Base-by-base conservation (phyloP, 2,888 invertebrate genomes). In the Macrophya annulata region DNA sequence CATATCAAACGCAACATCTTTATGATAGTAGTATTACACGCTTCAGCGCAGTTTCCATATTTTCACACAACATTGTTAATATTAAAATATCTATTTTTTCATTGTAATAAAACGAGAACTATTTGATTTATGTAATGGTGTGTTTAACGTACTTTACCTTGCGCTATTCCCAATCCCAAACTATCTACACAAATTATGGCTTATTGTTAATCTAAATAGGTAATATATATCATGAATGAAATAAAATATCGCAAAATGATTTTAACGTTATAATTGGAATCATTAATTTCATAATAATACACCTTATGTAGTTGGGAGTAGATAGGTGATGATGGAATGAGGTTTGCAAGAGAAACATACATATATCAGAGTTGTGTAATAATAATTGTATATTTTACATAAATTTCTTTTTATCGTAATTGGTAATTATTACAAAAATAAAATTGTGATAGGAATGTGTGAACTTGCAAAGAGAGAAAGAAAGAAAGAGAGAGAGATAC, bases 401-500 rank as follows among this genome's bases (percentile, higher is more conserved):
- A 88, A 71, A 87, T 76, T 86, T 86, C 62, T 72, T 85, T 40
- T 87, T 51, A 81, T 85, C 45, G 71, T 87, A 86, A 85, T 89
- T 88, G 65, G 48, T 82, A 74, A 62, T 85, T 85, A 86, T 89
- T 90, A 90, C 87, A 90, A 90, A 90, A 90, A 90, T 90, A 90
- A 89, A 88, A 87, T 86, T 89, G 87, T 87, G 86, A 81, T 76
- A 88, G 87, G 87, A 89, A 89, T 89, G 89, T 87, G 85, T 87
- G 40, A 59, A 82, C 82, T 48, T 85, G 85, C 76, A 71, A 84
- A 84, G 51, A 84, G 37, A 72, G 37, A 17, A 0, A 68, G 71
- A 71, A 9, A 71, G 12, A 74, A n/a, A 77, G 9, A 45, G 3
- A 43, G 10, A 77, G 12, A 55, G 37, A 43, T 21, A 43, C 62